Conservation (phyloP, 2,113 vertebrate genomes). For the Xenus cinereus region DNA sequence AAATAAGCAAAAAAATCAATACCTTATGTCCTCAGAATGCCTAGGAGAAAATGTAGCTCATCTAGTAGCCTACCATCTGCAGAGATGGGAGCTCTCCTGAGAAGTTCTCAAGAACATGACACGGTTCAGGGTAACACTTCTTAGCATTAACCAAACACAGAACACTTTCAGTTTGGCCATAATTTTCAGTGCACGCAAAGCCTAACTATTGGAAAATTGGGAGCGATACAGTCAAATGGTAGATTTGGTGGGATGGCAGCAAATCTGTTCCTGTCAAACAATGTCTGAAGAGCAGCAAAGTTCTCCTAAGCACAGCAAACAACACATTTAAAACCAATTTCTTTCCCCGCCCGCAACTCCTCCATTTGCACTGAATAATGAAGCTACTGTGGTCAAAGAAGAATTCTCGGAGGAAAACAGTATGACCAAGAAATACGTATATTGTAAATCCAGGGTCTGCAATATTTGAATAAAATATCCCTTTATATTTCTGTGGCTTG, state of each 20-base stretch:
- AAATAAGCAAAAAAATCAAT: background rate
- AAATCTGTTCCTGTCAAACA: background rate
- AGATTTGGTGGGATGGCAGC: background rate
- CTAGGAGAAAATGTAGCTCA: background rate
- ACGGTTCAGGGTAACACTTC: accelerated
- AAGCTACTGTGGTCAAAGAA: background rate
- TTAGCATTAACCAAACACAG: background rate
- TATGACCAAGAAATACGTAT: accelerated
- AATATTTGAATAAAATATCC: background rate
- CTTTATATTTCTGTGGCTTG: background rate
- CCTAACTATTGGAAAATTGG: background rate
- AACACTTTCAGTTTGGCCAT: accelerated
- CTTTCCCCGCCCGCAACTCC: background rate
- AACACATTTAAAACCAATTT: background rate
- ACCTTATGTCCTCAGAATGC: accelerated
- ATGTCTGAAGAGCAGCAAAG: background rate
- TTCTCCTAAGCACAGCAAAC: background rate
- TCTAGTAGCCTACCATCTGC: background rate
- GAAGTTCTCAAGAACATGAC: background rate
- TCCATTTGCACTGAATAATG: background rate
- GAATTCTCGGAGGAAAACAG: background rate
- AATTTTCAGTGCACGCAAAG: background rate
- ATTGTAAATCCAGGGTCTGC: background rate
- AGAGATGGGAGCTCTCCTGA: background rate
- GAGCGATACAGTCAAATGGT: accelerated